phyloP scores from a whole-genome alignment of 2,113 vertebrate genomes.

The Callaeas wilsoni region DNA sequence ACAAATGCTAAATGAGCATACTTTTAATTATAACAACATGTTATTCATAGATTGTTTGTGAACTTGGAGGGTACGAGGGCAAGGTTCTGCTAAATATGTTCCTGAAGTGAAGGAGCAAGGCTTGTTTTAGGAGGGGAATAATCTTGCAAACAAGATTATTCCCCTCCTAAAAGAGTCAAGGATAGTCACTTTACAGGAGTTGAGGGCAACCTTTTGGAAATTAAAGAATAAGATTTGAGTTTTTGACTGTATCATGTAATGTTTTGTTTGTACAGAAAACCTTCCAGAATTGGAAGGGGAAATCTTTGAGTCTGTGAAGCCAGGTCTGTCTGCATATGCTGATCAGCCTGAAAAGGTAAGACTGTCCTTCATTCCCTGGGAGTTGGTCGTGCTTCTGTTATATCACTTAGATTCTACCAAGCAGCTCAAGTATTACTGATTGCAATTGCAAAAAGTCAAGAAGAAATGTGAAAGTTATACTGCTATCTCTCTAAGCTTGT shows the following conservation, averaged over 20 bases:
- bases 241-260: neutral
- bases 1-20: neutral
- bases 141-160: too few species aligned
- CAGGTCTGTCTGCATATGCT: constrained; percentile 92
- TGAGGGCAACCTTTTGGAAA: neutral
- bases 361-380: neutral
- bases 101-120: neutral
- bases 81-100: neutral
- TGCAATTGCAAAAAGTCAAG: neutral
- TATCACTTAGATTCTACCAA: neutral
- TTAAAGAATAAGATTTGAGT: neutral
- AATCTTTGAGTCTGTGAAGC: constrained; percentile 94
- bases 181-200: neutral
- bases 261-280: constrained; percentile 72
- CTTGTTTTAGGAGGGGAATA: neutral
- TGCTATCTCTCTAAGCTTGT: neutral
- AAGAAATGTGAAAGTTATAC: neutral
- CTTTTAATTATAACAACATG: neutral
- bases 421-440: neutral
- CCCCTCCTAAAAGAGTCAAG: neutral
- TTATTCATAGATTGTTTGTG: neutral
- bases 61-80: neutral
- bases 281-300: constrained; percentile 89
- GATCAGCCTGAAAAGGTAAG: constrained; percentile 88
- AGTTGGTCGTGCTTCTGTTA: neutral